Evolutionary conservation across 2,113 vertebrate species (phyloP), one percentile per base, ranked within the genome.

Genomic region (Colius striatus): DNA sequence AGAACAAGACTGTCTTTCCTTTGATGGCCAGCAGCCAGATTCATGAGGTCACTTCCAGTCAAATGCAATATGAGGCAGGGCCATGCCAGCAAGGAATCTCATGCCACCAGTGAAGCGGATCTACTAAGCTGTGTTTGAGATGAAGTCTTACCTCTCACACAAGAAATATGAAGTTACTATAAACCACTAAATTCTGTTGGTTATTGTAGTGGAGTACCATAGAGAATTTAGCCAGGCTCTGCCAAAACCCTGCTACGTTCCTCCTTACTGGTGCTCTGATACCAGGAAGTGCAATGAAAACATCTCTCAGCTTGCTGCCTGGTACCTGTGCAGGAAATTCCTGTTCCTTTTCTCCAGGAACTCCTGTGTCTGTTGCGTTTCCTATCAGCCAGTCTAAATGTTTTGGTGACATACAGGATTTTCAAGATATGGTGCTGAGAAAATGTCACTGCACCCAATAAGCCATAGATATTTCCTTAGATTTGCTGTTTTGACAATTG

Each of bases 1-100:
- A 97, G 93, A 95, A 73, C 93, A 95, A 92, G 95, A 55, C 93
- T 94, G 78, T 92, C 89, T 95, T 97, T 80, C 90, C 96, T 97
- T 95, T 97, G 95, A 97, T 95, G 94, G 96, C 94, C 71, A 92
- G 87, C 74, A 54, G 96, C 95, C 96, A 95, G 82, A 93, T 95
- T 94, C 82, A 90, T 95, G 95, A 95, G 93, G 93, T 97, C 94
- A 94, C 90, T 96, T 95, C 94, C 96, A 96, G 90, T 88, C 92
- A 90, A 94, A 95, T 71, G 87, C 87, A 95, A n/a, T 74, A 67
- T 78, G 93, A 89, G 90, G 48, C 79, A 75, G 63, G 65, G 68
- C 79, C 1, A 4, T 92, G 75, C 78, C 84, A 83, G 68, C 26
- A 36, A 43, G 65, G 90, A 92, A 60, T 91, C 90, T 95, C 45